phyloP scores from a whole-genome alignment of 2,797 vertebrate species.

The Bufotes viridis region DNA sequence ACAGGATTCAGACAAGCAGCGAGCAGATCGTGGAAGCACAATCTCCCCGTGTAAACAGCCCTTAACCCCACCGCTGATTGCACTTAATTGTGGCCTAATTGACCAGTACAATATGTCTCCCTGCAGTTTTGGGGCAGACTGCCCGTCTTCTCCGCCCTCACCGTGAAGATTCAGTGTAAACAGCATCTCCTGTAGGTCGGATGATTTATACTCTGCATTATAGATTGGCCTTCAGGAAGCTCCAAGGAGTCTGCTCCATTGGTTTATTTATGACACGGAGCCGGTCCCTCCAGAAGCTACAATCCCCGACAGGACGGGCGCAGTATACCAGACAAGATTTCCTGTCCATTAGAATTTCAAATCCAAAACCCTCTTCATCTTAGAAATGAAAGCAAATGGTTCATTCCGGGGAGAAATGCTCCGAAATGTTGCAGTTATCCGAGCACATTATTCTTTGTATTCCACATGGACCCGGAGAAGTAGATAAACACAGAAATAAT shows the following conservation, averaged over 20 bases:
- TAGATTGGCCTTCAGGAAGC: background rate
- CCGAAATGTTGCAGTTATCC: background rate
- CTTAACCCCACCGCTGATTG: background rate
- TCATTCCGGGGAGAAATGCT: background rate
- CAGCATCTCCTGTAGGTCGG: background rate
- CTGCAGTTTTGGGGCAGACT: slow-evolving; percentile 28
- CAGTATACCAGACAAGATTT: too few relatives aligned
- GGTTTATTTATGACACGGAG: background rate
- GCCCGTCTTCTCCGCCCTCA: slow-evolving; percentile 13
- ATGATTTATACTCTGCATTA: background rate
- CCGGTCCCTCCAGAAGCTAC: too few relatives aligned
- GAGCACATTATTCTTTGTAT: background rate
- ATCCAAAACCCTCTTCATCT: background rate
- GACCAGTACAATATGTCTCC: slow-evolving; percentile 5
- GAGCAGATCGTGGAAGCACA: too few relatives aligned
- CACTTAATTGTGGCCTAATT: background rate
- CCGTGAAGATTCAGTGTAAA: background rate
- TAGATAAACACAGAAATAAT: slow-evolving; percentile 53
- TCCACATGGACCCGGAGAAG: background rate
- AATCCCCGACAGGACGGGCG: too few relatives aligned
- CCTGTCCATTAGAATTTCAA: background rate
- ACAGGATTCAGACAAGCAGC: too few relatives aligned
- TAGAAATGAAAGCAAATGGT: background rate
- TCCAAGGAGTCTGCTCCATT: background rate
- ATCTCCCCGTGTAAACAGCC: background rate